phyloP scores from a whole-genome alignment of 2,113 vertebrate genomes.

The Cacatua alba region DNA sequence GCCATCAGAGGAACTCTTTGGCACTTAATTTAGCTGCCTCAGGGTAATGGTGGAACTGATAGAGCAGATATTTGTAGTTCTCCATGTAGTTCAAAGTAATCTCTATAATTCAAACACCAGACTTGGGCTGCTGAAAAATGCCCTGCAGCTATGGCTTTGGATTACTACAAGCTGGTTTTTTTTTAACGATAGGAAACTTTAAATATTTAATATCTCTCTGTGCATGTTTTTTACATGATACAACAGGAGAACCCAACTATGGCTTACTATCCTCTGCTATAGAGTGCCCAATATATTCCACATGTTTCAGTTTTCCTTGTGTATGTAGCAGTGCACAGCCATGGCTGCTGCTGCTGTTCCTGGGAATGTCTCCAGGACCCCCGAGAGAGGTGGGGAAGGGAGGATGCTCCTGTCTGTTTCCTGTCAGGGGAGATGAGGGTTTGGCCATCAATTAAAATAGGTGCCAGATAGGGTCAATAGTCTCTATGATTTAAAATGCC shows the following conservation, averaged over 20 bases:
- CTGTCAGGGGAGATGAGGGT: not conserved
- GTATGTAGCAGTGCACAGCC: not conserved
- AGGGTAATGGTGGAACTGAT: not conserved
- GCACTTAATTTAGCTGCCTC: not conserved
- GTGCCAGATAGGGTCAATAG: not conserved
- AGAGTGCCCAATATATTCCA: not conserved
- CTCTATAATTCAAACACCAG: not conserved
- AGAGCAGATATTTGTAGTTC: not conserved
- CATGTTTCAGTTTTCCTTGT: fast-evolving
- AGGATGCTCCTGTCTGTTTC: not conserved
- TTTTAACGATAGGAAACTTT: not conserved
- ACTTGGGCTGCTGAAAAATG: not conserved
- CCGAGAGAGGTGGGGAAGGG: not conserved
- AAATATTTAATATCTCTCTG: not conserved
- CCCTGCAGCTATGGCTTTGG: not conserved
- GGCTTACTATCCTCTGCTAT: not conserved
- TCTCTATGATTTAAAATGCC: not conserved
- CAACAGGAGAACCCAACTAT: not conserved
- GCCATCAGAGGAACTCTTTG: not conserved
- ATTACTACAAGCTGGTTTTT: not conserved
- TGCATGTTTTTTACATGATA: not conserved
- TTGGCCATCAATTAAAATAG: not conserved
- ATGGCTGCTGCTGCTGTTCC: not conserved
- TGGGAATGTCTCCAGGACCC: not conserved
- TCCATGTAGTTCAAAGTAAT: not conserved